phyloP scores from a whole-genome alignment of 2,797 vertebrate species.

The Delichon dasypus region DNA sequence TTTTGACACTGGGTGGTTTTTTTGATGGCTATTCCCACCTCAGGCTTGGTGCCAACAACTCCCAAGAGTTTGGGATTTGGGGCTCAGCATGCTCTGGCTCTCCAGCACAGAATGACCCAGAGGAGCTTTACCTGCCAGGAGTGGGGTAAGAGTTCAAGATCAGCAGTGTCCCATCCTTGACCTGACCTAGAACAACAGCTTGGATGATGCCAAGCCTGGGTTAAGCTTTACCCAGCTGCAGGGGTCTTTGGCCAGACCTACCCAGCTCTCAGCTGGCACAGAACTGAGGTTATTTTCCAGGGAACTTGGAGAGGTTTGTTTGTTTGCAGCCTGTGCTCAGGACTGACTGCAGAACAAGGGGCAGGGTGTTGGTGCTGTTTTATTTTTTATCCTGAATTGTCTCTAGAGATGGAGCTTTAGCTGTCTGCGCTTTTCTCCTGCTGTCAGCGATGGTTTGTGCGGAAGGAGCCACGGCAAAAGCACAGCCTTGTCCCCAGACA shows the following conservation, averaged over 20 bases:
- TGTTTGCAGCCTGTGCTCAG: neutral
- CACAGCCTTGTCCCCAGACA: neutral
- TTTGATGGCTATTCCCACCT: neutral
- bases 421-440: neutral
- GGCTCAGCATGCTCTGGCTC: neutral
- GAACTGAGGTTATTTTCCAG: neutral
- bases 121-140: neutral
- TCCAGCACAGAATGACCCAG: accelerated
- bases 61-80: neutral
- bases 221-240: neutral
- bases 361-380: accelerated
- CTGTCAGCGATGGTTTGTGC: accelerated
- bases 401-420: neutral
- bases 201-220: neutral
- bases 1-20: neutral
- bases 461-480: neutral
- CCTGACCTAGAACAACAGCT: neutral
- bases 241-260: neutral
- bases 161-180: neutral
- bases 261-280: neutral
- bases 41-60: neutral
- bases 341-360: neutral
- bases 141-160: neutral
- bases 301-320: neutral
- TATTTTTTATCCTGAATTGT: neutral